Evolutionary conservation across 1,140 invertebrate genomes (phyloP).

Genomic region (Pseudomyrmex concolor): DNA sequence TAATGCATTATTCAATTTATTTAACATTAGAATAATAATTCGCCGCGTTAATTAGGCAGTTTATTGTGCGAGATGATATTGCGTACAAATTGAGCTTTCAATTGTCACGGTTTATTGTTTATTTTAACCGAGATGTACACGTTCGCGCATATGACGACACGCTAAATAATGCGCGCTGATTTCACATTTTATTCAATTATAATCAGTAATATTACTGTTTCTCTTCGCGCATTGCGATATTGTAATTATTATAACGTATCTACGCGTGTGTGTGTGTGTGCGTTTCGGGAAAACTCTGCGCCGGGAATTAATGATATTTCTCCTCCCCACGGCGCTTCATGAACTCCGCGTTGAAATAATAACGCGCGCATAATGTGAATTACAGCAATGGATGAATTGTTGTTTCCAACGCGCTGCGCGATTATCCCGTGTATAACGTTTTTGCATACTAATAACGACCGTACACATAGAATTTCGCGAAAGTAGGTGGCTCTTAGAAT

Average conservation of each 20-base stretch:
- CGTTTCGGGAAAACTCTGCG: neutral
- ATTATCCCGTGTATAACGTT: neutral
- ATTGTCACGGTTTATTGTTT: neutral
- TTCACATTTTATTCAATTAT: conserved; percentile 15
- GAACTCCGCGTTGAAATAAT: neutral
- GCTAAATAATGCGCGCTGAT: neutral
- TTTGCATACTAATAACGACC: neutral
- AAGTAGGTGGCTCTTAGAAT: conserved; percentile 36
- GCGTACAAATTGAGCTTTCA: neutral
- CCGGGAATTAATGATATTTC: conserved; percentile 22
- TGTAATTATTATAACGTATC: neutral
- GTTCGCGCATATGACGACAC: neutral
- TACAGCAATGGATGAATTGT: neutral
- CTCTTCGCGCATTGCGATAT: conserved; percentile 9
- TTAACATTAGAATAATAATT: conserved; percentile 2
- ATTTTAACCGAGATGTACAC: neutral
- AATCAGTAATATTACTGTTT: conserved; percentile 28
- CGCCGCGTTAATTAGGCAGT: conserved; percentile 1
- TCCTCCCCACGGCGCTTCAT: neutral
- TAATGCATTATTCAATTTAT: neutral
- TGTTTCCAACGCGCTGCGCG: neutral
- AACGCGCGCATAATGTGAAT: neutral
- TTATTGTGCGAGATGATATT: conserved; percentile 11
- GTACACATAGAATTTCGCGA: conserved; percentile 8
- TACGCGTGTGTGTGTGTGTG: neutral